Evolutionary conservation across 1,140 invertebrate species (phyloP), one percentile per base, ranked within the genome.

Genomic region (Neoseiulus cucumeris): DNA sequence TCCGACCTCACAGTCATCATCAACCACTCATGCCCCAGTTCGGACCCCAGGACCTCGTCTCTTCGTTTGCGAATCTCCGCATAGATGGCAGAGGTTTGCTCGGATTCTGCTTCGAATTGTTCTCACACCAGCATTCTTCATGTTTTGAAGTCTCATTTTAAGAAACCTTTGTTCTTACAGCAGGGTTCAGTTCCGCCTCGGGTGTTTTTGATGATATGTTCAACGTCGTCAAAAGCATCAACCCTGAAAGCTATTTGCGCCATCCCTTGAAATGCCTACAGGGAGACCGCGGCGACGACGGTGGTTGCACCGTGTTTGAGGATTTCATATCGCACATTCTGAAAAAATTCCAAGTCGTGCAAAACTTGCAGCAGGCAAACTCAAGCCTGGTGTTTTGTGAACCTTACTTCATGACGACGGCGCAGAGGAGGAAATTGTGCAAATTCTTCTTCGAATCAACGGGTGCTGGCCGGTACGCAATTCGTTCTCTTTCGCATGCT

Each of bases 361-460:
- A 25, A 6, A 14, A 25, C 9, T 20, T 59, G 14, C 51, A 33
- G 9, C 51, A 59, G 51, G 51, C 51, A 2, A 59, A 59, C 9
- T 59, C 51, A 9, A 59, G 51, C 9, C 51, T 59, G 2, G 51
- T 59, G 25, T 59, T 59, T 59, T 59, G 51, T 59, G 51, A 59
- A 33, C 51, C 51, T 17, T 33, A 59, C 51, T 59, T 59, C 22
- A 59, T 59, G 51, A 20, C 51, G 22, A 59, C 51, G 9, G 33
- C 25, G 33, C 51, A 59, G 9, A 12, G 51, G 22, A 59, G 22
- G 22, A 59, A 59, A 25, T 59, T 59, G 22, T 25, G 25, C 14
- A 59, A 59, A 25, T 59, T 59, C 9, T 59, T 59, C 51, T 59
- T 59, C 22, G 51, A 59, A 25, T 29, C 51, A 4, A 59, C 51